These are phyloP conservation scores for Athrips mouffetella DNA, from an alignment of 2,888 invertebrate genomes.

Conservation along the genomic window DNA sequence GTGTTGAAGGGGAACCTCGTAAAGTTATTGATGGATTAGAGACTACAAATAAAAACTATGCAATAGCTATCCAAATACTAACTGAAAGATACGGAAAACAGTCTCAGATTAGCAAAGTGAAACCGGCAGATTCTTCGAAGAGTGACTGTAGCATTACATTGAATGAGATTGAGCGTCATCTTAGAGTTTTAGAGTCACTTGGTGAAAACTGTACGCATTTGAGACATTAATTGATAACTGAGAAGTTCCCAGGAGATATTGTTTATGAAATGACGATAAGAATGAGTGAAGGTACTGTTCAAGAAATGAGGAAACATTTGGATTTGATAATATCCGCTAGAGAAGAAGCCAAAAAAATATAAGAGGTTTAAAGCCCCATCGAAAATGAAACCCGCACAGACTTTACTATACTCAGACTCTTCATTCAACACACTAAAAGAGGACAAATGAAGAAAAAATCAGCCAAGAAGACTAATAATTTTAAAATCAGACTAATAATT, in stretches of 20 bases:
- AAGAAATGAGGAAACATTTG: not conserved
- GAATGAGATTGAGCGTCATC: not conserved
- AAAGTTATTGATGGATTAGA: not conserved
- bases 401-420: no score
- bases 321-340: slow-evolving; percentile 1
- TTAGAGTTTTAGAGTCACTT: not conserved
- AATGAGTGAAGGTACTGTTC: not conserved
- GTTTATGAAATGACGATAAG: not conserved
- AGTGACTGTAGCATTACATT: not conserved
- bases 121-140: not conserved
- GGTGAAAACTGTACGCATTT: not conserved
- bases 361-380: not conserved
- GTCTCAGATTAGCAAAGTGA: not conserved
- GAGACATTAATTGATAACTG: not conserved
- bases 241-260: not conserved
- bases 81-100: not conserved
- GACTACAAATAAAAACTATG: slow-evolving; percentile 6
- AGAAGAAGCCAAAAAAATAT: not conserved
- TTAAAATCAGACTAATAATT: no score
- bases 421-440: no score
- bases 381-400: no score
- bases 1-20: not conserved
- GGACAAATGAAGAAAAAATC: no score
- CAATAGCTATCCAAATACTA: not conserved
- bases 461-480: no score